These are phyloP conservation scores for Aphidius gifuensis DNA, from an alignment of 1,140 invertebrate species.

Conservation along the genomic window DNA sequence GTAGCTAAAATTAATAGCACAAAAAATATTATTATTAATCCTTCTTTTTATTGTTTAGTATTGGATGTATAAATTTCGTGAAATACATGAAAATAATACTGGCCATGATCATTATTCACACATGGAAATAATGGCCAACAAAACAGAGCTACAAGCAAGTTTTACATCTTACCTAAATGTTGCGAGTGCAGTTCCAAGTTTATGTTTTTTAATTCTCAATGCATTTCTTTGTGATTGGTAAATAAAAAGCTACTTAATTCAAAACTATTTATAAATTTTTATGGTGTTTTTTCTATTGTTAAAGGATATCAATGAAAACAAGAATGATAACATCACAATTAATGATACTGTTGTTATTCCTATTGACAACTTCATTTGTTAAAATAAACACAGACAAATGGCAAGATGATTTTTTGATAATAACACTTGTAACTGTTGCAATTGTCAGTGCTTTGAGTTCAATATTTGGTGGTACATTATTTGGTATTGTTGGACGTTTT, in stretches of 20 bases:
- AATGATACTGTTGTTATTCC: slow-evolving; percentile 74
- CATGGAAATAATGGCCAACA: slow-evolving; percentile 27
- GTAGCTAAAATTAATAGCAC: slow-evolving; percentile 41
- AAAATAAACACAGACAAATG: slow-evolving; percentile 78
- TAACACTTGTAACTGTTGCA: slow-evolving; percentile 77
- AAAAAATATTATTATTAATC: slow-evolving; percentile 3
- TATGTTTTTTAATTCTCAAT: slow-evolving; percentile 81
- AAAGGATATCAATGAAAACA: slow-evolving; percentile 67
- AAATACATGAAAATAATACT: slow-evolving; percentile 65
- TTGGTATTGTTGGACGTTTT: slow-evolving; percentile 83
- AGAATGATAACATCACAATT: slow-evolving; percentile 74
- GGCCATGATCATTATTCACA: slow-evolving; percentile 49
- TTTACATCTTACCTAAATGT: slow-evolving; percentile 86
- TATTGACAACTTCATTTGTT: slow-evolving; percentile 77
- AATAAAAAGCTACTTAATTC: slow-evolving; percentile 35
- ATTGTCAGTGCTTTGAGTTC: slow-evolving; percentile 62
- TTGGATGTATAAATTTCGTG: slow-evolving; percentile 92
- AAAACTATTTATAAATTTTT: not conserved
- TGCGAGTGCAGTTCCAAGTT: slow-evolving; percentile 79
- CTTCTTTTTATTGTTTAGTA: slow-evolving; percentile 66
- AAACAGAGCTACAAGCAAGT: slow-evolving; percentile 73
- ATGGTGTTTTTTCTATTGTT: not conserved
- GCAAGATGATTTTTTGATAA: slow-evolving; percentile 78
- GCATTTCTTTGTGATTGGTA: slow-evolving; percentile 76
- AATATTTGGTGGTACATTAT: slow-evolving; percentile 77